phyloP scores from a whole-genome alignment of 2,113 vertebrate species.

The Circaetus gallicus region DNA sequence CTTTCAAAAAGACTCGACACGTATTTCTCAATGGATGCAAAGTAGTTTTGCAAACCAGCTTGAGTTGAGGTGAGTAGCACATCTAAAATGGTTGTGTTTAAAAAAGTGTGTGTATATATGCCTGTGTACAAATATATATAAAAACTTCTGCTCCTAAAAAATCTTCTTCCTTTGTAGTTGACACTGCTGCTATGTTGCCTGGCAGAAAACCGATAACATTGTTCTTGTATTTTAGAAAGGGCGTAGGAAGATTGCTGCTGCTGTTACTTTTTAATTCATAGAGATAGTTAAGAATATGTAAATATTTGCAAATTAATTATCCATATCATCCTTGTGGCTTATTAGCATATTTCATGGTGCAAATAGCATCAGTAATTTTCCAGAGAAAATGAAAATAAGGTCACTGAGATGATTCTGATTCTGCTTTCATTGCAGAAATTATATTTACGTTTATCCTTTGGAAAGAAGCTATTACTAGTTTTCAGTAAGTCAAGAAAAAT shows the following conservation, averaged over 20 bases:
- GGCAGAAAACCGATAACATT: background rate
- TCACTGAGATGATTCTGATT: background rate
- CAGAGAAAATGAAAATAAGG: background rate
- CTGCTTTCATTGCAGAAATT: background rate
- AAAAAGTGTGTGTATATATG: background rate
- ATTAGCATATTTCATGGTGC: background rate
- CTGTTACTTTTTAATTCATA: background rate
- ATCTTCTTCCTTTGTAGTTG: conserved; percentile 15
- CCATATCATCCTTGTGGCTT: background rate
- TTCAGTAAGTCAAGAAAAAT: background rate
- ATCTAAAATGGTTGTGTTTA: background rate
- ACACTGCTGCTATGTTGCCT: background rate
- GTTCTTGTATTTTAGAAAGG: background rate
- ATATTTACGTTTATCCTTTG: background rate
- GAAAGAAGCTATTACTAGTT: background rate
- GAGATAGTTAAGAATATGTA: background rate
- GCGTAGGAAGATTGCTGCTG: background rate
- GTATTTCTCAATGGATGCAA: background rate
- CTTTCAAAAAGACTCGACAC: background rate
- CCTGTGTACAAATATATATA: fast-evolving
- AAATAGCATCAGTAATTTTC: background rate
- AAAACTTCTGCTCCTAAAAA: background rate
- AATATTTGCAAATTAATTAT: background rate
- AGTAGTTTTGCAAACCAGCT: background rate
- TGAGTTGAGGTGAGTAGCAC: background rate